Evolutionary conservation across 2,113 vertebrate genomes (phyloP), one percentile per base, ranked within the genome.

Genomic region (Meleagris gallopavo): DNA sequence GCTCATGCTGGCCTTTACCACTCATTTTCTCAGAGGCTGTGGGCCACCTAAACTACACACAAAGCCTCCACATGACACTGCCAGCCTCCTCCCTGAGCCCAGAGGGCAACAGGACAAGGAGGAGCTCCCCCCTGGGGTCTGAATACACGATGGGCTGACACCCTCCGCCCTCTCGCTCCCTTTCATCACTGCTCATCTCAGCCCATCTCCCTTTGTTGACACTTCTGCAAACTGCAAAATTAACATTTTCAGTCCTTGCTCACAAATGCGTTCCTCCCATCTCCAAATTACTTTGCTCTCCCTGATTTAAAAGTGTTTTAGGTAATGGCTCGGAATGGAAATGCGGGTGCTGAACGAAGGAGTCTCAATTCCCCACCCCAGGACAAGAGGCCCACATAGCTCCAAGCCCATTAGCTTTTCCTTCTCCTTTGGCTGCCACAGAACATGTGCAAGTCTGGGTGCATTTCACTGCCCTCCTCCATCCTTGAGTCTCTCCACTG

Each of bases 61-160:
- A 7, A 12, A 1, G 4, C 71, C 58, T 52, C 0, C 0, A 10
- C 0, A 10, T 52, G 43, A 18, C 0, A 58, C 32, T 20, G 24
- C 61, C 38, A 22, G 46, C 10, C 3, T 4, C 38, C 24, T 45
- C 55, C 48, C 48, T 2, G 55, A 54, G 46, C 62, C 62, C 55
- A 11, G 52, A n/a, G 62, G 74, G 75, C 24, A n/a, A 10, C 1
- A 8, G 79, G 70, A 72, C 60, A 83, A 52, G 20, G 61, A 45
- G 54, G 32, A 65, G 58, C 81, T 86, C 52, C 29, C 8, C 3
- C 43, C 22, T 2, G 36, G 30, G 54, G 75, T 55, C 65, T 1
- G 4, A 64, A 40, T 1, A 4, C 45, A 2, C 1, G 29, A 30
- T 2, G 0, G 55, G 72, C 71, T 34, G 64, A 69, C 75, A 78